phyloP scores from a whole-genome alignment of 2,888 invertebrate genomes.

The Eledone cirrhosa region DNA sequence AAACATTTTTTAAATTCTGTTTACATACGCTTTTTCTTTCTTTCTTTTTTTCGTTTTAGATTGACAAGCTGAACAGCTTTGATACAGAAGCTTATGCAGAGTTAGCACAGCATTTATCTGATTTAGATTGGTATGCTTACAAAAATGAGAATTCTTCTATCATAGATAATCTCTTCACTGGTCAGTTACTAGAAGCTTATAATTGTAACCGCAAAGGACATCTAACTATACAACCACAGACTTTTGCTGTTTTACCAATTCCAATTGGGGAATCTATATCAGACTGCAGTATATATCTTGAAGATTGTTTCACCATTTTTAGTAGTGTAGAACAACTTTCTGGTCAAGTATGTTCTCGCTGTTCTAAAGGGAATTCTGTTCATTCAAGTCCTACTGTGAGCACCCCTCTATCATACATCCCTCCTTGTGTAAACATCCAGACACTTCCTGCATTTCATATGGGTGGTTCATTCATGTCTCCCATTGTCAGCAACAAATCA shows the following conservation, averaged over 20 bases:
- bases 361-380: constrained; percentile 33
- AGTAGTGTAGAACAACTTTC: constrained; percentile 58
- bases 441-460: constrained; percentile 2
- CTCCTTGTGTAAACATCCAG: constrained; percentile 8
- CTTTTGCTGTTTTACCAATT: constrained; percentile 63
- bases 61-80: constrained; percentile 58
- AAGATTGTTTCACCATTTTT: constrained; percentile 62
- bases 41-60: constrained; percentile 48
- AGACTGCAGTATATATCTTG: constrained; percentile 52
- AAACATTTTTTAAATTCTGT: too few species aligned
- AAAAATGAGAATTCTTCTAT: constrained; percentile 59
- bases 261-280: constrained; percentile 55
- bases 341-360: constrained; percentile 50
- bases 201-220: constrained; percentile 57
- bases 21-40: neutral
- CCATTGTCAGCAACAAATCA: constrained; percentile 40
- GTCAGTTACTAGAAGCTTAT: constrained; percentile 62
- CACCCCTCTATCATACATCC: neutral
- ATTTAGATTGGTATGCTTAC: constrained; percentile 64
- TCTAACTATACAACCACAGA: constrained; percentile 60
- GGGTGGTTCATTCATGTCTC: constrained; percentile 45
- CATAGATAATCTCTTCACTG: constrained; percentile 61
- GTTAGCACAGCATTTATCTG: constrained; percentile 62
- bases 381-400: neutral
- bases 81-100: constrained; percentile 61